Percentiles rank a stretch among this genome's conserved stretches.
Conservation (phyloP, 2,888 invertebrate species). For the Trissonchulus sp. region DNA sequence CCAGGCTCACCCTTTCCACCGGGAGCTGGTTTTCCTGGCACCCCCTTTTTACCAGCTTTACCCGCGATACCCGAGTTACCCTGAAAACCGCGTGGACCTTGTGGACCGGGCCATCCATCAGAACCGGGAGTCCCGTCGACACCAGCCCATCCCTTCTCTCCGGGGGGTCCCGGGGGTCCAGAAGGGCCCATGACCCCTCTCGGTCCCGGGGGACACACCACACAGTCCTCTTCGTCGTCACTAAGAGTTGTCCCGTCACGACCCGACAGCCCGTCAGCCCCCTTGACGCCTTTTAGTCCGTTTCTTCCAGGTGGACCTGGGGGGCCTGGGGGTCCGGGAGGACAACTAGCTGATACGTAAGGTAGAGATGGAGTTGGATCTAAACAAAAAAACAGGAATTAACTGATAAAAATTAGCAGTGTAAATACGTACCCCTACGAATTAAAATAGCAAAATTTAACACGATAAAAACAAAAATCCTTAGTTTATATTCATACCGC, state of each 20-base stretch:
- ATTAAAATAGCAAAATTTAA: no score
- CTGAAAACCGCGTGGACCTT: slow-evolving; percentile 12
- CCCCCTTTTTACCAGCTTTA: neutral
- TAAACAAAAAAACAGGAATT: no score
- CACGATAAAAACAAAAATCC: no score
- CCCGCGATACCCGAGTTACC: slow-evolving; percentile 13
- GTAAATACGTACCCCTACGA: no score
- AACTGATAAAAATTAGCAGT: no score
- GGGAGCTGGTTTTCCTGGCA: slow-evolving; percentile 20
- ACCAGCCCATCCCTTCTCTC: slow-evolving; percentile 23
- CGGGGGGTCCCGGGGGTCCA: slow-evolving; percentile 17
- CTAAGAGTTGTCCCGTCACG: neutral
- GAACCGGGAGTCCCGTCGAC: slow-evolving; percentile 23
- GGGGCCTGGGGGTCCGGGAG: neutral
- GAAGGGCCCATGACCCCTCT: neutral
- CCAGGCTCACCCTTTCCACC: slow-evolving; percentile 24
- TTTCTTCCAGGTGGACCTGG: neutral
- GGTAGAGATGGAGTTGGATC: no score
- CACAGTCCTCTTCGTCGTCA: neutral
- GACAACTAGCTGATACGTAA: neutral
- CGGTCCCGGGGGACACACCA: neutral
- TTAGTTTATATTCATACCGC: no score
- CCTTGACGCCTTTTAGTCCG: neutral
- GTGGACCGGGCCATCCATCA: slow-evolving; percentile 26
- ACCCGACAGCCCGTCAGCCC: neutral